Evolutionary conservation across 2,113 vertebrate genomes (phyloP).

Genomic region (Pogonocichla stellata): DNA sequence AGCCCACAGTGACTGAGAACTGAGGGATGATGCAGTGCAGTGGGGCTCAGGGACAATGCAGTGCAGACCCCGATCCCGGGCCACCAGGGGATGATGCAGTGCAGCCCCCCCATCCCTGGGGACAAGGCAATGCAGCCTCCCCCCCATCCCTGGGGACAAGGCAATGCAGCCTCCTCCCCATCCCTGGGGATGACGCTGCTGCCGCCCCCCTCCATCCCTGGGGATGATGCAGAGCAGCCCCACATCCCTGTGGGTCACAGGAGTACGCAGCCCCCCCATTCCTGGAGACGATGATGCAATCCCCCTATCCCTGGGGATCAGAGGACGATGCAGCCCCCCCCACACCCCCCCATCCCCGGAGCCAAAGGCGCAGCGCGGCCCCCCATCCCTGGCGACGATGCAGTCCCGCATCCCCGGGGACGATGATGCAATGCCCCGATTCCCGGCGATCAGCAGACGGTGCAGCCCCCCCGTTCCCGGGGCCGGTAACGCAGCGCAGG

Average conservation of each 20-base stretch:
- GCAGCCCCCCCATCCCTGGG: background rate
- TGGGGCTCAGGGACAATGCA: background rate
- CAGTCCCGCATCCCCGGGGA: no score
- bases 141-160: no score
- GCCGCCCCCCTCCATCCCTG: no score
- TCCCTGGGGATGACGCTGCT: no score
- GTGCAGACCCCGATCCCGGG: rapidly evolving
- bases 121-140: no score
- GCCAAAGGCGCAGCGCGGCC: background rate
- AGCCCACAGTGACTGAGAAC: no score
- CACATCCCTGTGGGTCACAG: background rate
- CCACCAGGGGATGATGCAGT: no score
- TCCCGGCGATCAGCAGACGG: background rate
- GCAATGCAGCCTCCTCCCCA: no score
- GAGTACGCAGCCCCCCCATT: background rate
- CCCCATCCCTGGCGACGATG: background rate
- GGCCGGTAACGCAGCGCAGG: no score
- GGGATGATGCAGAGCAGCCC: no score
- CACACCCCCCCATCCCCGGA: no score
- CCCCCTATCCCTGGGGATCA: background rate
- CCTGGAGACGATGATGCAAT: background rate
- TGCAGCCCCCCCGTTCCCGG: background rate
- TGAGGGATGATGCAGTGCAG: background rate
- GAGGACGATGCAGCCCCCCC: no score
- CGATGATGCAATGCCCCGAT: background rate